A percentile compares a stretch with the other conserved stretches of the same genome.
Conservation (phyloP, 2,888 invertebrate genomes). For the Synergus itoensis region DNA sequence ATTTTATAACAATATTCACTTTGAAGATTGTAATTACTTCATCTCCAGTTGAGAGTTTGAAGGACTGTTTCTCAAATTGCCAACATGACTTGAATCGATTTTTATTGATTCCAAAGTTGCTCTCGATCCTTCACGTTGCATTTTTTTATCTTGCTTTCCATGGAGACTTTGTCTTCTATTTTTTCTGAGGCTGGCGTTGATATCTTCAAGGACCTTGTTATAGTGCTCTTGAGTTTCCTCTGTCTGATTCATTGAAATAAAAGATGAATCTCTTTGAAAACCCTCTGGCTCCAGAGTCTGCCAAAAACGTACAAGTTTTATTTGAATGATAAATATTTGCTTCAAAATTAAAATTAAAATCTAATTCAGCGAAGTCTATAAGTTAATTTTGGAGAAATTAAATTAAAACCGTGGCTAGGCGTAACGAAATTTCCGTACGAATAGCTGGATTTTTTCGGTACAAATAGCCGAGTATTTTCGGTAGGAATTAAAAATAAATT, state of each 20-base stretch:
- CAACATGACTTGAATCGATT: constrained; percentile 56
- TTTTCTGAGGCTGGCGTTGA: constrained; percentile 65
- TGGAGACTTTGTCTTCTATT: constrained; percentile 57
- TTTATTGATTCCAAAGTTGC: constrained; percentile 61
- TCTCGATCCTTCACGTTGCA: constrained; percentile 62
- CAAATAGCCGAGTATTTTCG: no score
- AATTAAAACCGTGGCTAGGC: no score
- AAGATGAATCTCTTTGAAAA: constrained; percentile 32
- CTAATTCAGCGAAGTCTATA: no score
- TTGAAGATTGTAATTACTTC: constrained; percentile 59
- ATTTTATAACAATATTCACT: not conserved
- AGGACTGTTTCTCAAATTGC: constrained; percentile 62
- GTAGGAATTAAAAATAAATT: no score
- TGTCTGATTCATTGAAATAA: constrained; percentile 29
- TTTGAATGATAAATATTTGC: not conserved
- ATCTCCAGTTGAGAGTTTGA: constrained; percentile 66
- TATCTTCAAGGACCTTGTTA: constrained; percentile 65
- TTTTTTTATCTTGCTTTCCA: constrained; percentile 60
- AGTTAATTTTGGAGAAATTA: no score
- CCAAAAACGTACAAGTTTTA: not conserved
- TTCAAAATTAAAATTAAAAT: not conserved
- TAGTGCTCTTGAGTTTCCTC: constrained; percentile 62
- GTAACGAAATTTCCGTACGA: no score
- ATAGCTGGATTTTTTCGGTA: no score
- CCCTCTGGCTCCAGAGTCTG: constrained; percentile 21